phyloP scores from a whole-genome alignment of 2,113 vertebrate genomes.

The Rutilus rutilus region DNA sequence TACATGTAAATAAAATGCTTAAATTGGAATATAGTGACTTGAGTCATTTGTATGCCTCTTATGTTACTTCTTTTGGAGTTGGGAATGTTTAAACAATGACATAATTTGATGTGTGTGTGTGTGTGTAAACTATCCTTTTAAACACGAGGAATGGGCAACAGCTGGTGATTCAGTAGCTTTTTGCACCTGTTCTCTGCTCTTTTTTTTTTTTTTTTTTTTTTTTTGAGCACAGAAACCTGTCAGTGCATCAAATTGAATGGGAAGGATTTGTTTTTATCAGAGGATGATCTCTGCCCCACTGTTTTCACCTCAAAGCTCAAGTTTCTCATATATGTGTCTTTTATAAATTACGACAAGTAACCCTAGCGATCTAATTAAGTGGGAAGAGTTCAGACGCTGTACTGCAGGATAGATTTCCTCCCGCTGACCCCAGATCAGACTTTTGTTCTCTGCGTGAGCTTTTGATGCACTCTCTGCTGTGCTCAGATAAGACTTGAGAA shows the following conservation, averaged over 20 bases:
- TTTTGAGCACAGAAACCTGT: neutral
- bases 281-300: neutral
- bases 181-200: neutral
- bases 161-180: neutral
- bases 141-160: neutral
- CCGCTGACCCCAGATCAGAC: conserved; percentile 16
- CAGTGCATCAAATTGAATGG: neutral
- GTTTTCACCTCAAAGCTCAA: neutral
- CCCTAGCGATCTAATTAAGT: conserved; percentile 1
- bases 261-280: neutral
- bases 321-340: neutral
- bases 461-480: conserved; percentile 25
- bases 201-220: neutral
- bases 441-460: conserved; percentile 15
- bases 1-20: too few species aligned
- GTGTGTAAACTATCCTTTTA: neutral
- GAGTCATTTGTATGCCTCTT: neutral
- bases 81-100: neutral
- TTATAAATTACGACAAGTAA: conserved; percentile 11
- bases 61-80: neutral
- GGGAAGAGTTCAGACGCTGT: neutral
- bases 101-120: neutral
- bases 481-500: conserved; percentile 16
- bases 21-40: neutral
- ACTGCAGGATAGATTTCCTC: conserved; percentile 3